Base-by-base conservation (phyloP, 1,140 invertebrate species). In the Bombus pascuorum region DNA sequence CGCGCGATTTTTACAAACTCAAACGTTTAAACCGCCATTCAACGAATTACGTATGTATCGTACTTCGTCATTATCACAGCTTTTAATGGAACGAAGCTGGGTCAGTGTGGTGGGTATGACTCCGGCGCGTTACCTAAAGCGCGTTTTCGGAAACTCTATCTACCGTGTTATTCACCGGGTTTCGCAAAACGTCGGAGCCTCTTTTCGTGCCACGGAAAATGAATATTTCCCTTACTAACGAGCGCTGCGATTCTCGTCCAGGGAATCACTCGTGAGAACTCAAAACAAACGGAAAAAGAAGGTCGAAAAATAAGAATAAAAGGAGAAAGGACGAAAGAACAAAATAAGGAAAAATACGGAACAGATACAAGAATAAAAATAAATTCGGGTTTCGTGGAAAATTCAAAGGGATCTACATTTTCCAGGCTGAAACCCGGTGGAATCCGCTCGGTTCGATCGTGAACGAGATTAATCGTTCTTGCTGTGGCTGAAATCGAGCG, bases 391-490 rank as follows among this genome's bases (percentile, higher is more conserved):
- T 42, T 9, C 28, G 28, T 22, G 42, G 18, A 42, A 32, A n/a
- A 47, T 42, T 62, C 12, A n/a, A n/a, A 62, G 28, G 12, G 3
- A n/a, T 12, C 28, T n/a, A n/a, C 10, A 9, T 62, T 62, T n/a
- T 62, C 59, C 3, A 13, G 18, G 47, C 47, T 53, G 34, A 34
- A 34, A 34, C 34, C 34, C 34, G 34, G 34, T 34, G 59, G 59
- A 62, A 62, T 62, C 28, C 28, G 59, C 10, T 62, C 10, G 28
- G 10, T 25, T 28, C 57, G 57, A 12, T 59, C 22, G 9, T 2
- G 39, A 8, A 25, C 75, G 65, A 80, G 66, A 80, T 80, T 81
- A 73, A 73, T 73, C 47, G 80, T 47, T 62, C 34, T 39, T 77
- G 37, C 15, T 65, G 37, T n/a, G 37, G 37, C n/a, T 62, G 47